These are phyloP conservation scores for Chloroceryle aenea DNA, from an alignment of 2,113 vertebrate genomes.

Conservation along the genomic window DNA sequence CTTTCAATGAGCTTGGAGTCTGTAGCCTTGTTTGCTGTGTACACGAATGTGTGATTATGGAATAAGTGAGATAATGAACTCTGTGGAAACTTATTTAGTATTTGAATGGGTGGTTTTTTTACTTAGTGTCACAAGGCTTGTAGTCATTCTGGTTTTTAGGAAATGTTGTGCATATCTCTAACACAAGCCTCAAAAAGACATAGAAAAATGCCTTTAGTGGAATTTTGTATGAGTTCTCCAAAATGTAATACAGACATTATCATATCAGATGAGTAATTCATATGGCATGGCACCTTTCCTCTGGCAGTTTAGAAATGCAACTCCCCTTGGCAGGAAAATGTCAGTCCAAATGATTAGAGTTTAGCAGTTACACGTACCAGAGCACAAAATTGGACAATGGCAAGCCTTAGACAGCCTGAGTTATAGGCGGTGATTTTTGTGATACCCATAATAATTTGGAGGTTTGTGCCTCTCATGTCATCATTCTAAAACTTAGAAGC, in stretches of 20 bases:
- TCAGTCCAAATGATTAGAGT: conserved; percentile 9
- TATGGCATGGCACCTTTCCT: conserved; percentile 17
- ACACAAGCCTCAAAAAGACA: not conserved
- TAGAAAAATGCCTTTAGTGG: not conserved
- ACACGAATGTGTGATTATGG: not conserved
- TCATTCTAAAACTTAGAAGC: not conserved
- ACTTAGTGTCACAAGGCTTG: not conserved
- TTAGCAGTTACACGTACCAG: not conserved
- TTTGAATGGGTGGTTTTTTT: not conserved
- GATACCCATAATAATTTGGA: not conserved
- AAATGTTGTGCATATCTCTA: not conserved
- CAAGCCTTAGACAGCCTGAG: not conserved
- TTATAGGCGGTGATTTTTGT: not conserved
- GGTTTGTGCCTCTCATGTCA: not conserved
- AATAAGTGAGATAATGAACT: not conserved
- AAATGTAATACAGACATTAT: conserved; percentile 27
- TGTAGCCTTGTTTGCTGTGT: not conserved
- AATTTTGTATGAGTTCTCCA: not conserved
- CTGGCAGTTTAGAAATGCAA: conserved; percentile 24
- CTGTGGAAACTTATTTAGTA: not conserved
- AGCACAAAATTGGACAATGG: not conserved
- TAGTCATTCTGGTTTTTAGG: conserved; percentile 12
- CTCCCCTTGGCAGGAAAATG: conserved; percentile 3
- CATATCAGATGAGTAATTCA: conserved; percentile 45
- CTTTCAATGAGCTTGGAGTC: not conserved